Evolutionary conservation across 2,113 vertebrate genomes (phyloP), one percentile per base, ranked within the genome.

Genomic region (Nothobranchius furzeri): DNA sequence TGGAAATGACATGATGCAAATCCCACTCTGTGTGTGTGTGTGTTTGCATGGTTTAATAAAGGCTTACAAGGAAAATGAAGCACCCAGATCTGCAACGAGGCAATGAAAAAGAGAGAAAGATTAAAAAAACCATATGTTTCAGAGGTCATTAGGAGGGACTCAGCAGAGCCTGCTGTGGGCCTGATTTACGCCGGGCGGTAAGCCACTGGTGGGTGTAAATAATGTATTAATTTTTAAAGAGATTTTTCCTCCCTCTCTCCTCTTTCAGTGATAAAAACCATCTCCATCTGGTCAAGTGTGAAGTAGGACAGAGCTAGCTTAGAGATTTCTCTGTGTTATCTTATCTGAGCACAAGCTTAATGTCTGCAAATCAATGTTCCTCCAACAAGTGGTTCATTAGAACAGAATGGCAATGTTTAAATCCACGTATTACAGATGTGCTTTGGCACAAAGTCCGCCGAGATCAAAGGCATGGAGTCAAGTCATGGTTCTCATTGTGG

Each of bases 141-240:
- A 89, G 78, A 90, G 89, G 88, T 92, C 89, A 92, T 92, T 92
- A 91, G 84, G 86, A 85, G 71, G 60, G 78, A 85, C 85, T 84
- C 70, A 90, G 86, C 20, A 82, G 71, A 89, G 84, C 84, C 84
- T 82, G 86, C 85, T 81, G 82, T 72, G 83, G 89, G 83, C 76
- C 78, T 91, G 86, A 92, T 92, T 89, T 90, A 91, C 82, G 74
- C 75, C 51, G 68, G 51, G 56, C 24, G 37, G 87, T 87, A 89
- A 91, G 87, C 81, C 50, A 71, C 63, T 83, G 53, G 75, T 86
- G 83, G 83, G 81, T 88, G 73, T 90, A 90, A 91, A 92, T 91
- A 88, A 92, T 92, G 88, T 84, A 91, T 91, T 92, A 59, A 90
- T 91, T 90, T 92, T 91, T 89, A 90, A 91, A 92, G 83, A 90